Evolutionary conservation across 2,888 invertebrate genomes (phyloP).

Genomic region (Hyposoter dolosus): DNA sequence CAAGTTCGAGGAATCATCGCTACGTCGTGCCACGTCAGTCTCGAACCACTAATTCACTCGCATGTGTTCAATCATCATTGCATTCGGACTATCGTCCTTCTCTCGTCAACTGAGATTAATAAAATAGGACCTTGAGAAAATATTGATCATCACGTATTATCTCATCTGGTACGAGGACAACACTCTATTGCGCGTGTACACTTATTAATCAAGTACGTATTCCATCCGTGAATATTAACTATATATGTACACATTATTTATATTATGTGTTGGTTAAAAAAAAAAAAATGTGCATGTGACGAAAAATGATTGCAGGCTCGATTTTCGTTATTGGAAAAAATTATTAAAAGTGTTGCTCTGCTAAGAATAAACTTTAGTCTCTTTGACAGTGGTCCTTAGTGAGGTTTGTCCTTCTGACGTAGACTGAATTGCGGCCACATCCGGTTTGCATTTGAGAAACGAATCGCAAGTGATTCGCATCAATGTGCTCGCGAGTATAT

Average conservation of each 20-base stretch:
- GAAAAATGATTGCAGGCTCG: not conserved
- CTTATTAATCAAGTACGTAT: slow-evolving; percentile 39
- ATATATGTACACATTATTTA: not conserved
- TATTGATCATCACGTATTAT: slow-evolving; percentile 75
- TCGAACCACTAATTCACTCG: not conserved
- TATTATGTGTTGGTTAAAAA: not conserved
- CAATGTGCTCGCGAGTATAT: not conserved
- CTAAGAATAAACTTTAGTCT: not conserved
- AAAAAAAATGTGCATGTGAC: not conserved
- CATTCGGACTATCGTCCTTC: slow-evolving; percentile 73
- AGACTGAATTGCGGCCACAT: slow-evolving; percentile 13
- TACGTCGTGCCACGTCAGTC: not conserved
- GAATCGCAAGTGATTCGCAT: slow-evolving; percentile 1
- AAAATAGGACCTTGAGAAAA: slow-evolving; percentile 75
- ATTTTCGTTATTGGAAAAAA: slow-evolving; percentile 1
- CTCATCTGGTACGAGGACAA: slow-evolving; percentile 78
- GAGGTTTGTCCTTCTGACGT: slow-evolving; percentile 2
- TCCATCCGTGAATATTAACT: not conserved
- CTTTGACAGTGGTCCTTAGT: not conserved
- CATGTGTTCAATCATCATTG: slow-evolving; percentile 67
- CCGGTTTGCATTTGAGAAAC: slow-evolving; percentile 9
- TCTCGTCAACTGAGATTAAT: slow-evolving; percentile 74
- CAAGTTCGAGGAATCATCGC: not conserved
- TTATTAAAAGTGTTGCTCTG: too few species aligned
- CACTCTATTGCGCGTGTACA: slow-evolving; percentile 67